A percentile compares a stretch with the other conserved stretches of the same genome.
Evolutionary conservation across 2,113 vertebrate genomes (phyloP).

Genomic region (Plestiodon gilberti): DNA sequence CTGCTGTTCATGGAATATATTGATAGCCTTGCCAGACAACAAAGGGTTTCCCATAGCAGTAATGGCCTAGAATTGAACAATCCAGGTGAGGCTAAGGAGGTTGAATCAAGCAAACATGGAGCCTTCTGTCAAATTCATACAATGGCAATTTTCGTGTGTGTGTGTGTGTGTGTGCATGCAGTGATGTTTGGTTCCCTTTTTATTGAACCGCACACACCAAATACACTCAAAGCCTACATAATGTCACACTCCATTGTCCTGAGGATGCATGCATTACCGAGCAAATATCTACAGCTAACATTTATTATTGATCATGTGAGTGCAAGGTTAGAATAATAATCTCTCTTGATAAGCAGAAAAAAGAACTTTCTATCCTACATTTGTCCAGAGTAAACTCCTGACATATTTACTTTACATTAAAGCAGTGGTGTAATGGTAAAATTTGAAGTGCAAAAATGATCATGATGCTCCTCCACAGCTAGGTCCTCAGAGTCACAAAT

Average conservation of each 20-base stretch:
- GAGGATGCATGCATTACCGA: background rate
- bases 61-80: background rate
- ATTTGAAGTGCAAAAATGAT: too few relatives aligned
- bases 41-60: background rate
- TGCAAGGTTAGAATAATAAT: background rate
- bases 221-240: too few relatives aligned
- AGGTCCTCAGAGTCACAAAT: too few relatives aligned
- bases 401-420: too few relatives aligned
- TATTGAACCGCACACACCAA: too few relatives aligned
- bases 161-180: too few relatives aligned
- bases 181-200: too few relatives aligned
- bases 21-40: conserved; percentile 27
- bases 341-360: background rate
- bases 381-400: too few relatives aligned
- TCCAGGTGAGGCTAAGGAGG: background rate
- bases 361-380: background rate
- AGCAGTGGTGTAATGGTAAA: too few relatives aligned
- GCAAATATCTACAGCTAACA: background rate
- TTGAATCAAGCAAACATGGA: fast-evolving
- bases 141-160: too few relatives aligned
- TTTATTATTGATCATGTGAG: background rate
- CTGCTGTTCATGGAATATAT: background rate
- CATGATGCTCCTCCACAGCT: too few relatives aligned
- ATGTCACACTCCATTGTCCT: background rate
- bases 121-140: background rate